Evolutionary conservation across 2,113 vertebrate genomes (phyloP), one percentile per base, ranked within the genome.

Genomic region (Dasyornis broadbenti): DNA sequence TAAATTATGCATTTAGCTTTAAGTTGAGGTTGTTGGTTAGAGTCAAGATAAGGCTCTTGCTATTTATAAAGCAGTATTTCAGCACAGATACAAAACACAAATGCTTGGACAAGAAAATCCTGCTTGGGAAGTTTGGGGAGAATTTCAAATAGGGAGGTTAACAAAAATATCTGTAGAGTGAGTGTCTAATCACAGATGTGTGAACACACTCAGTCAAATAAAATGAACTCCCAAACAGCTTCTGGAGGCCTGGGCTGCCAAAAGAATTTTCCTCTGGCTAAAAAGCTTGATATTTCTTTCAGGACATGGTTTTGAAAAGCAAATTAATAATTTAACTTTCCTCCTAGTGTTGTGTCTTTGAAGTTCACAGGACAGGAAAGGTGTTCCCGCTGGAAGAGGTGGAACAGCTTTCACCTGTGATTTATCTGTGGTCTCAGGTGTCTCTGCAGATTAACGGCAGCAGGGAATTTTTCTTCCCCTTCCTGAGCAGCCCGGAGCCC

Each of bases 1-100:
- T 95, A 96, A 97, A 97, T 97, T 96, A 97, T 95, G 93, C 93
- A 91, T 95, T 97, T 97, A 97, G 93, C 71, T 79, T 97, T 92
- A 97, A 97, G 96, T 95, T 90, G 93, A 94, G 72, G 94, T 87
- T 95, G 95, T 90, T 94, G 88, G 85, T 63, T 95, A 68, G 85
- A 94, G 85, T 76, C 56, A 80, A 94, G 94, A 92, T 66, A 59
- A 96, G 94, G 63, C 87, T 84, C 73, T 79, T 92, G 89, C 93
- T 97, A 92, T 94, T 97, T 90, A 91, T 95, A 96, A 92, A 89
- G 92, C 75, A 63, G 44, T 79, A 30, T 88, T 94, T 96, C 49
- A 87, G 77, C 1, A 4, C 0, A 2, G 82, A 66, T 89, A 50
- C 68, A 76, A 96, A 93, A 72, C 78, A 86, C 90, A 87, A 96